Evolutionary conservation across 2,888 invertebrate genomes (phyloP).

Genomic region (Cylloceria caligata): DNA sequence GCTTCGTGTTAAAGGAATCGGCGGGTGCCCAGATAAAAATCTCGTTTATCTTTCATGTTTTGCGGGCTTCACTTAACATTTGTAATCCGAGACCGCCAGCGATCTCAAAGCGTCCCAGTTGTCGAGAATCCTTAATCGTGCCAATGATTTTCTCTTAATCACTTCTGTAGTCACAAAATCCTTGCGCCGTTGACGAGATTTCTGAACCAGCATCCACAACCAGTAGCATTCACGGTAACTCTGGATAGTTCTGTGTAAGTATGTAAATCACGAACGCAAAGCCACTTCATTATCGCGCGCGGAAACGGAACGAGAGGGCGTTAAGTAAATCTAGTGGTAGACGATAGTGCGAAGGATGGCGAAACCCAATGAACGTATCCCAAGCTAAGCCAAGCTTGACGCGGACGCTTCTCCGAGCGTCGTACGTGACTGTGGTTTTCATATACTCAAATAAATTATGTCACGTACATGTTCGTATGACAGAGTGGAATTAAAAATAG

Average conservation of each 20-base stretch:
- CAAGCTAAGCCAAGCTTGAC: not conserved
- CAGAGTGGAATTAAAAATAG: not conserved
- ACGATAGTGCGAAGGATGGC: slow-evolving; percentile 4
- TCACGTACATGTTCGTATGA: not conserved
- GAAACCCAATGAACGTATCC: not conserved
- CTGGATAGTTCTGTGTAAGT: slow-evolving; percentile 8
- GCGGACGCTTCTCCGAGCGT: not conserved
- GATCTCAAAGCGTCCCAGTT: not conserved
- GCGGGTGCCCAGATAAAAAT: not conserved
- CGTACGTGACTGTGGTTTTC: slow-evolving; percentile 12
- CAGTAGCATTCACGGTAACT: not conserved
- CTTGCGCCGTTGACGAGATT: slow-evolving; percentile 2
- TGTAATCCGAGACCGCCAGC: not conserved
- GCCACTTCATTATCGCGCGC: slow-evolving; percentile 42
- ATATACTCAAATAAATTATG: not conserved
- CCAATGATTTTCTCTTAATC: slow-evolving; percentile 48
- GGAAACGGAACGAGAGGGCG: slow-evolving; percentile 30
- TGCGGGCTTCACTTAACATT: not conserved
- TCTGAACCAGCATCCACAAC: not conserved
- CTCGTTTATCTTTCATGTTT: slow-evolving; percentile 5
- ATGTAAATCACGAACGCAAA: slow-evolving; percentile 59
- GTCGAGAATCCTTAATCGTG: slow-evolving; percentile 37
- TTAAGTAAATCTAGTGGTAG: slow-evolving; percentile 47
- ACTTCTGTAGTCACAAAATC: slow-evolving; percentile 33
- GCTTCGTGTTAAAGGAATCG: not conserved